Conservation (phyloP, 2,113 vertebrate species). For the Riparia riparia region DNA sequence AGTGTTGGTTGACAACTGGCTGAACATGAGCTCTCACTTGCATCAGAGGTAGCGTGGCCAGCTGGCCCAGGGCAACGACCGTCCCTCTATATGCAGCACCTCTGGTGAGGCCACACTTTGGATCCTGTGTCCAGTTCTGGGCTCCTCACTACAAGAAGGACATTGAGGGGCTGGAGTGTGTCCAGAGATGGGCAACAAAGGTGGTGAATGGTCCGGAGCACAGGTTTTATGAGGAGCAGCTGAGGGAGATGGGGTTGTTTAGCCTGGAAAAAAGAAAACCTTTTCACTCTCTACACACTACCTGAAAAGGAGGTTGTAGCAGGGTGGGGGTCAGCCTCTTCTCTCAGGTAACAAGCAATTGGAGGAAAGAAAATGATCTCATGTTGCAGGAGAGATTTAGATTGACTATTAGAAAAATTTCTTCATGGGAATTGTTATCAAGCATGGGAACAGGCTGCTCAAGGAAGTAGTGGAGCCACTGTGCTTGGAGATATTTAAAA, state of each 20-base stretch:
- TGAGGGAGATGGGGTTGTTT: not conserved
- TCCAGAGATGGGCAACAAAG: not conserved
- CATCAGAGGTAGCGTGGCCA: not conserved
- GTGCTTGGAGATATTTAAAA: not conserved
- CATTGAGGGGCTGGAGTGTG: rapidly evolving
- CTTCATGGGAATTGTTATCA: not conserved
- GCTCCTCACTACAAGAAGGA: not conserved
- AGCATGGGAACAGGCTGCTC: not conserved
- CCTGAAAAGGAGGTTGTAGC: not conserved
- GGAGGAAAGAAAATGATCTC: not conserved
- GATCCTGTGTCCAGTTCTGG: not conserved
- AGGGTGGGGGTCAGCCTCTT: rapidly evolving
- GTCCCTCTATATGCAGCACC: rapidly evolving
- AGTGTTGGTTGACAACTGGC: not conserved
- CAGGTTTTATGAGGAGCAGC: not conserved
- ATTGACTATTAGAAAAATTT: not conserved
- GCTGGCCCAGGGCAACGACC: not conserved
- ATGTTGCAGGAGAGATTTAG: not conserved
- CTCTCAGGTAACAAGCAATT: not conserved
- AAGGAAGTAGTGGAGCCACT: not conserved
- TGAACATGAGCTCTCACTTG: not conserved
- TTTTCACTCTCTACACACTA: not conserved
- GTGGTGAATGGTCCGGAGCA: not conserved
- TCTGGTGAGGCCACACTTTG: not conserved
- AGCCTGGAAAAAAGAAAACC: not conserved